Conservation (phyloP, 1,140 invertebrate genomes). For the Magallana gigas region DNA sequence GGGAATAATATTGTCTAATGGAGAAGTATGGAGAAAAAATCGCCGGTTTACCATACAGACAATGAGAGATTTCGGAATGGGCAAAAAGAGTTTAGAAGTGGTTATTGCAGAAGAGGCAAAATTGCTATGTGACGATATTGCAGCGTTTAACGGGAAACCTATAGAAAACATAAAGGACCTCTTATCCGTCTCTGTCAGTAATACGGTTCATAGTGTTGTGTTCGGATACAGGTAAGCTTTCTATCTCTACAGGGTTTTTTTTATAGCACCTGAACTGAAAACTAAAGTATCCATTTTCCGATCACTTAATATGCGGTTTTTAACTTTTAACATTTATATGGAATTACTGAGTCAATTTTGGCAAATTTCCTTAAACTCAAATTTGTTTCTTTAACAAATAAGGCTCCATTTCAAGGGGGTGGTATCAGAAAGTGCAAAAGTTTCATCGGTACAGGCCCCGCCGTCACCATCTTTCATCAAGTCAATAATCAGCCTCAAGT, state of each 20-base stretch:
- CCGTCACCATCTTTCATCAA: too few species aligned
- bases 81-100: conserved; percentile 83
- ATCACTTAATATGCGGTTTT: too few species aligned
- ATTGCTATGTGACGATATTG: background rate
- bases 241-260: background rate
- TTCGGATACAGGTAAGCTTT: conserved; percentile 47
- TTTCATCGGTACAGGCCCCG: too few species aligned
- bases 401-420: too few species aligned
- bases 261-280: too few species aligned
- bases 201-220: conserved; percentile 45
- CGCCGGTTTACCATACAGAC: conserved; percentile 86
- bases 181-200: conserved; percentile 37
- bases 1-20: background rate
- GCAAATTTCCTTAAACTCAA: too few species aligned
- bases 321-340: too few species aligned
- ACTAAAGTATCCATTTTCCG: too few species aligned
- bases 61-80: conserved; percentile 87
- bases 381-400: too few species aligned
- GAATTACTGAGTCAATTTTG: too few species aligned
- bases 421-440: too few species aligned
- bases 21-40: conserved; percentile 87
- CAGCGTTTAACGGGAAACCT: background rate
- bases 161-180: conserved; percentile 3
- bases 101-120: conserved; percentile 81
- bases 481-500: too few species aligned